phyloP scores from a whole-genome alignment of 2,113 vertebrate species.

The Emydocephalus ijimae region DNA sequence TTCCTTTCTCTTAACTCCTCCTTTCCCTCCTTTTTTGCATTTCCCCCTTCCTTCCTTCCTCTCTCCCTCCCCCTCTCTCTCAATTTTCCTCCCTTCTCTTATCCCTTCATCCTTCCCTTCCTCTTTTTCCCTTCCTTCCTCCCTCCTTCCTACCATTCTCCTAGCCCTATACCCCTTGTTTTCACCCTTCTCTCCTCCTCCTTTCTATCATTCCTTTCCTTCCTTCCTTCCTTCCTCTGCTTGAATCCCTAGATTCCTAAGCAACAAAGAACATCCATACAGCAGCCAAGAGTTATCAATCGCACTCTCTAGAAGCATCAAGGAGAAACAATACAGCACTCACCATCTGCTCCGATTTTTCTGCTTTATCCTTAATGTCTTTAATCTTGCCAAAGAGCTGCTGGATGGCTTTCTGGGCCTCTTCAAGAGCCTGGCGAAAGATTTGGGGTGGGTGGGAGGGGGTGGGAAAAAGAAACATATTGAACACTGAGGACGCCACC shows the following conservation, averaged over 20 bases:
- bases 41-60: too few species aligned
- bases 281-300: neutral
- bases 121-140: neutral
- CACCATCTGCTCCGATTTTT: constrained; percentile 99
- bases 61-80: too few species aligned
- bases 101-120: neutral
- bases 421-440: constrained; percentile 87
- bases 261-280: neutral
- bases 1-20: too few species aligned
- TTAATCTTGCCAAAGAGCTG: constrained; percentile 98
- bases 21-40: too few species aligned
- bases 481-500: neutral
- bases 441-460: constrained; percentile 34
- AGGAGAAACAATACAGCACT: constrained; percentile 43
- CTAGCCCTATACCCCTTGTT: too few species aligned
- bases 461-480: neutral
- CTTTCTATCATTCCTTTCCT: too few species aligned
- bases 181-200: too few species aligned
- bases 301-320: accelerated
- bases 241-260: neutral
- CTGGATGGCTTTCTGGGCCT: constrained; percentile 95
- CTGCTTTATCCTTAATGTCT: constrained; percentile 99
- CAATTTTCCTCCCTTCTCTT: neutral
- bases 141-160: too few species aligned
- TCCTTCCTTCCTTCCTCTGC: too few species aligned